phyloP scores from a whole-genome alignment of 2,888 invertebrate species.

The Eupithecia subfuscata region DNA sequence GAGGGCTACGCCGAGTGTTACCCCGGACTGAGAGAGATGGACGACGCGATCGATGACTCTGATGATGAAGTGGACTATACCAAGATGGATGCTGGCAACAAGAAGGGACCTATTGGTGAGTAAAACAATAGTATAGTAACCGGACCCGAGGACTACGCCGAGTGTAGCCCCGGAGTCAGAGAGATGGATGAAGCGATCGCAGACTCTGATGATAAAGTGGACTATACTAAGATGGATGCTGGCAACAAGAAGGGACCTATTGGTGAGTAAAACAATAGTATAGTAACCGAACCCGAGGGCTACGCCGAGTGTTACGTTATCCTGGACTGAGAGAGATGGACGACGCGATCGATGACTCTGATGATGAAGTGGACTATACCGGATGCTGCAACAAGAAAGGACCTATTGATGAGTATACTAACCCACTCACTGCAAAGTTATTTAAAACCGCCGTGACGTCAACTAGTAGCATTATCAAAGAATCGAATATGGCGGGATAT shows the following conservation, averaged over 20 bases:
- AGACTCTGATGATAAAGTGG: constrained; percentile 99
- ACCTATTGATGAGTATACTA: too few species aligned
- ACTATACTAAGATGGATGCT: constrained; percentile 93
- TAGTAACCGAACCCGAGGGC: constrained; percentile 91
- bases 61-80: constrained; percentile 99
- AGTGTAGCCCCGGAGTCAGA: constrained; percentile 97
- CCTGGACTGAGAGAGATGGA: constrained; percentile 97
- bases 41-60: constrained; percentile 98
- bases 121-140: constrained; percentile 52
- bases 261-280: not conserved
- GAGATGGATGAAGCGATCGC: constrained; percentile 99
- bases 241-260: not conserved
- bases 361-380: constrained; percentile 98
- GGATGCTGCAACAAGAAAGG: constrained; percentile 86
- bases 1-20: constrained; percentile 99
- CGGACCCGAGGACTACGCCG: constrained; percentile 97
- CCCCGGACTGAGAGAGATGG: constrained; percentile 97
- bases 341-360: constrained; percentile 98
- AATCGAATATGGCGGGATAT: too few species aligned
- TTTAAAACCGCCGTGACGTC: too few species aligned
- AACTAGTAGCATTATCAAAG: too few species aligned
- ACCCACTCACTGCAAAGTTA: too few species aligned
- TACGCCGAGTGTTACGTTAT: constrained; percentile 99
- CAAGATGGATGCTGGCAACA: constrained; percentile 87
- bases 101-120: not conserved